phyloP scores from a whole-genome alignment of 2,797 vertebrate species.

The Coranthus polyacanthus region DNA sequence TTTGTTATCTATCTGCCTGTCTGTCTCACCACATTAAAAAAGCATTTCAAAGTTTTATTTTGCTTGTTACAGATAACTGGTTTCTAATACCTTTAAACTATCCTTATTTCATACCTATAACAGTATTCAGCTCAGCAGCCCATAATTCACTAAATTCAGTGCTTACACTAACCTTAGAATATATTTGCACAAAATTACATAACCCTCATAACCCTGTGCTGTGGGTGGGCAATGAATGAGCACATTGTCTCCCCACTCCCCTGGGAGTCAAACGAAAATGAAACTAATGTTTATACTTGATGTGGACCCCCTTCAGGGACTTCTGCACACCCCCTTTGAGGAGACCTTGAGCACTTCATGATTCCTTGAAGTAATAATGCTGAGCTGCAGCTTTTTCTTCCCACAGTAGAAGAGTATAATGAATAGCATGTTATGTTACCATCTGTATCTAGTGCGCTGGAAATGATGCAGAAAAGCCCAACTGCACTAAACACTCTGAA shows the following conservation, averaged over 20 bases:
- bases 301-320: conserved; percentile 14
- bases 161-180: neutral
- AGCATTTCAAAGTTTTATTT: neutral
- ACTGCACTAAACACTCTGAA: conserved; percentile 78
- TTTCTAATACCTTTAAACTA: neutral
- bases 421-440: conserved; percentile 64
- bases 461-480: conserved; percentile 80
- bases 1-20: conserved; percentile 35
- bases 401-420: conserved; percentile 41
- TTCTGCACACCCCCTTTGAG: conserved; percentile 22
- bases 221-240: conserved; percentile 17
- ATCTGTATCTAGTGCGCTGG: conserved; percentile 79
- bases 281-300: conserved; percentile 67
- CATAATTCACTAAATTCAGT: neutral
- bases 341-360: conserved; percentile 21
- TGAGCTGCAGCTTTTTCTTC: conserved; percentile 6
- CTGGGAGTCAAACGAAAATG: conserved; percentile 56
- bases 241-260: conserved; percentile 32
- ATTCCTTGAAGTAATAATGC: conserved; percentile 11
- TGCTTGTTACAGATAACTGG: neutral
- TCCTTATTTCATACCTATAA: too few relatives aligned
- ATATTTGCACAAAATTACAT: conserved; percentile 26
- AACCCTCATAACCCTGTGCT: conserved; percentile 3
- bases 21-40: neutral
- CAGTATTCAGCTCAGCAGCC: neutral